These are phyloP conservation scores for Ectemnius cavifrons DNA, from an alignment of 2,888 invertebrate genomes.

Conservation along the genomic window DNA sequence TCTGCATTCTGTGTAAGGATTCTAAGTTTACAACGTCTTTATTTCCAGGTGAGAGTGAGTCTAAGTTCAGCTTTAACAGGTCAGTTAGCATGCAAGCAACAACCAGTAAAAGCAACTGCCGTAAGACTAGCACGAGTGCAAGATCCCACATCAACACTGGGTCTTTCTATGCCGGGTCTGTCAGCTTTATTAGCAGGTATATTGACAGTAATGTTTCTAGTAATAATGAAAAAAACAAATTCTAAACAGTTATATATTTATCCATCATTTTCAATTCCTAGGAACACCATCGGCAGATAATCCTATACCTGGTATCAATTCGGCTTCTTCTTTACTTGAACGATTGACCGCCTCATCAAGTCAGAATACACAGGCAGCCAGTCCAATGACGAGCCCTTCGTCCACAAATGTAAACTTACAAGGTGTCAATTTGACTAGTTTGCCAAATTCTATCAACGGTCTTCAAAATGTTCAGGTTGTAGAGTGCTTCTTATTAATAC, in stretches of 20 bases:
- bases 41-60: conserved; percentile 71
- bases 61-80: conserved; percentile 74
- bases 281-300: conserved; percentile 82
- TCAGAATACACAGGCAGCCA: conserved; percentile 76
- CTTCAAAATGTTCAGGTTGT: conserved; percentile 87
- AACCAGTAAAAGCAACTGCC: conserved; percentile 78
- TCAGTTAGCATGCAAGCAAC: conserved; percentile 74
- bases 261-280: conserved; percentile 18
- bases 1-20: not conserved
- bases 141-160: conserved; percentile 78
- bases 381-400: conserved; percentile 82
- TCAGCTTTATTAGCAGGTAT: conserved; percentile 81
- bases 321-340: conserved; percentile 79
- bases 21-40: not conserved
- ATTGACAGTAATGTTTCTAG: conserved; percentile 1
- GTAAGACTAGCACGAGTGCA: conserved; percentile 78
- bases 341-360: conserved; percentile 79
- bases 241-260: not conserved
- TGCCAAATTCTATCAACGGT: conserved; percentile 83
- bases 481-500: conserved; percentile 34
- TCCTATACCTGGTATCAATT: conserved; percentile 80
- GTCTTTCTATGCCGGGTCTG: conserved; percentile 81
- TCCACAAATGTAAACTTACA: conserved; percentile 81
- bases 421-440: conserved; percentile 86
- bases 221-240: not conserved